Conservation (phyloP, 2,113 vertebrate genomes). For the Albula glossodonta region DNA sequence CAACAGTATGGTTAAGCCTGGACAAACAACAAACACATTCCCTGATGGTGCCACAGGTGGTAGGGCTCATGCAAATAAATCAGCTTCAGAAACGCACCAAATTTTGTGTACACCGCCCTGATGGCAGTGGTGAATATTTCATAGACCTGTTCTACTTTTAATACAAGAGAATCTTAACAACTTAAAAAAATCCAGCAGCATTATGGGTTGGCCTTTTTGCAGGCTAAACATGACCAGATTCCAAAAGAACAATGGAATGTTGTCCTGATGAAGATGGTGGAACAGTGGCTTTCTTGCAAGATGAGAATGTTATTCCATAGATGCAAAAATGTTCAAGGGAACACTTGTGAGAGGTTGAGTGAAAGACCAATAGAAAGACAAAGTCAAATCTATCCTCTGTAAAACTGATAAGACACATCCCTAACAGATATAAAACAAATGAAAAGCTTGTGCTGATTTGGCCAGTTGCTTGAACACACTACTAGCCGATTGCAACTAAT, state of each 20-base stretch:
- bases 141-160: too few species aligned
- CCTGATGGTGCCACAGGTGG: too few species aligned
- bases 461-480: not conserved
- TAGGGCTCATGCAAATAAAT: too few species aligned
- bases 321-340: not conserved
- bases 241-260: not conserved
- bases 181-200: too few species aligned
- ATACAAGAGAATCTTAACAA: too few species aligned
- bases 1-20: not conserved
- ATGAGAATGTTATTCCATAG: not conserved
- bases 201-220: too few species aligned
- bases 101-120: too few species aligned
- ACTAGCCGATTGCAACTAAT: not conserved
- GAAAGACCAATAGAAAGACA: too few species aligned
- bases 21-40: not conserved
- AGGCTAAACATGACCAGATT: not conserved
- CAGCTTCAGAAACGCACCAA: too few species aligned
- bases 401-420: not conserved
- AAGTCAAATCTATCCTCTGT: not conserved
- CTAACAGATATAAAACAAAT: not conserved
- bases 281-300: not conserved
- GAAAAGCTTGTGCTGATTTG: not conserved
- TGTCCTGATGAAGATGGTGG: not conserved
- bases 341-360: not conserved
- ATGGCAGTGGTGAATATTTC: too few species aligned